Evolutionary conservation across 2,888 invertebrate genomes (phyloP).

Genomic region (Celastrina argiolus): DNA sequence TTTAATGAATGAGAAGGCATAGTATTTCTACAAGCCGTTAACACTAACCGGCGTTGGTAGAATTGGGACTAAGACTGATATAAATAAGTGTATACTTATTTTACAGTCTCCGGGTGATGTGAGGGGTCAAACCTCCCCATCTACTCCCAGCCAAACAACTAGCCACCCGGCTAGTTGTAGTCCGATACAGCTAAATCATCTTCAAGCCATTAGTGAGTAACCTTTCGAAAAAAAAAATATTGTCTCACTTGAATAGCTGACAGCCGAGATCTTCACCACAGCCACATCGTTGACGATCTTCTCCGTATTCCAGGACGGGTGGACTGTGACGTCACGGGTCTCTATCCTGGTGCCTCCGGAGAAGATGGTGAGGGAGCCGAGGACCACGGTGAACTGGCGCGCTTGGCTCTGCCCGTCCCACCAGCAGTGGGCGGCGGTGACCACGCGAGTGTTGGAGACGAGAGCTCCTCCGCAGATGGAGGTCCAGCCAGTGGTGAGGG

Average conservation of each 20-base stretch:
- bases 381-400: slow-evolving; percentile 51
- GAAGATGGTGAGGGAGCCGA: slow-evolving; percentile 60
- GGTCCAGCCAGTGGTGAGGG: slow-evolving; percentile 47
- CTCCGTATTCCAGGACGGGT: slow-evolving; percentile 51
- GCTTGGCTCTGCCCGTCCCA: slow-evolving; percentile 58
- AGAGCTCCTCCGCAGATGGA: slow-evolving; percentile 64
- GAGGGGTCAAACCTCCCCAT: no score
- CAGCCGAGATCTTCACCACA: slow-evolving; percentile 46
- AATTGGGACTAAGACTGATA: no score
- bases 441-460: slow-evolving; percentile 50
- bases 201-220: no score
- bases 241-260: slow-evolving; percentile 51
- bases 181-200: no score
- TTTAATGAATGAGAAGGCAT: no score
- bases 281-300: slow-evolving; percentile 53
- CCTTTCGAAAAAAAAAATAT: background rate
- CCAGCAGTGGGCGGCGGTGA: slow-evolving; percentile 70
- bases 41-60: no score
- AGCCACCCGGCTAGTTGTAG: no score
- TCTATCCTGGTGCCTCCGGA: slow-evolving; percentile 56
- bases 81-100: no score
- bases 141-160: no score
- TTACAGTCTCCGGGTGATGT: no score
- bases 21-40: no score
- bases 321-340: slow-evolving; percentile 47